Evolutionary conservation across 1,140 invertebrate genomes (phyloP), one percentile per base, ranked within the genome.

Genomic region (Galendromus occidentalis): DNA sequence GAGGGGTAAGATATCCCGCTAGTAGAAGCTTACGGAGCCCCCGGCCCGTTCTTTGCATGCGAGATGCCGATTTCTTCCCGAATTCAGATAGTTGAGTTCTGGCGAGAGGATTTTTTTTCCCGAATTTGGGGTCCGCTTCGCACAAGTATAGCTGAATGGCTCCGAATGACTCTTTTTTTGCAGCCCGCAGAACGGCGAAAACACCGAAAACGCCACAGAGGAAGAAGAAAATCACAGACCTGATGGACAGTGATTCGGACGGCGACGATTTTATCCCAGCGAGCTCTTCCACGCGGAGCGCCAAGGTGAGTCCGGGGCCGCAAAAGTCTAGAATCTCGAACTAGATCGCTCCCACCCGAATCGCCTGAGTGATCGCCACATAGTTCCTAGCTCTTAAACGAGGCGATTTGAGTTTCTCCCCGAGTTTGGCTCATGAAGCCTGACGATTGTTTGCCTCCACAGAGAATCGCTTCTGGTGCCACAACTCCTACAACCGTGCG

Each of bases 231-330:
- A 33, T 59, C 14, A 22, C 51, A 2, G 33, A 17, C 2, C 20
- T 59, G 33, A 59, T 59, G 22, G 51, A 59, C 20, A 59, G 51
- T 9, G 51, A 59, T 59, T 59, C 51, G 14, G 51, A 59, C 25
- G 51, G 22, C 2, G 51, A 59, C 17, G 51, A 20, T 59, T 59
- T 6, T 9, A 9, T 9, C 4, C 33, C 33, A 6, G 4, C 4
- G 9, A 39, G 33, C 9, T 4, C 33, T 9, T 6, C 33, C 4
- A 39, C 33, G 9, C 33, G 33, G 9, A 4, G 33, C 4, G 33
- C 33, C 33, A 39, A 39, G 33, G 33, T 39, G 9, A 39, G 33
- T 9, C 4, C 4, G 33, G 9, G 33, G 9, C 4, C 33, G 4
- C 33, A n/a, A n/a, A n/a, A n/a, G n/a, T n/a, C n/a, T n/a, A n/a